Evolutionary conservation across 2,797 vertebrate species (phyloP), one percentile per base, ranked within the genome.

Genomic region (Avahi laniger): DNA sequence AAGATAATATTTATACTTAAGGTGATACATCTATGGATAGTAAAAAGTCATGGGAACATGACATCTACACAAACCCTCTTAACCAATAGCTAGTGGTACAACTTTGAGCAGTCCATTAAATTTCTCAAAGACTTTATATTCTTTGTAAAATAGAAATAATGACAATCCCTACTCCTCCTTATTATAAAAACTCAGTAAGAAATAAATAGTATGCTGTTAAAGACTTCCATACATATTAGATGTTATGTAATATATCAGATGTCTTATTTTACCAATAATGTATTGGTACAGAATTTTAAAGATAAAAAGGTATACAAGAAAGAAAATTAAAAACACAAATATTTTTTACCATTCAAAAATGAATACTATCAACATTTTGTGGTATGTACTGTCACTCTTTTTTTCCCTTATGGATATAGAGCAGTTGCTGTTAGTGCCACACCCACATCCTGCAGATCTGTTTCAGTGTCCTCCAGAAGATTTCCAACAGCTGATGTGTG

Each of bases 91-190:
- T 89, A 28, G 22, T 91, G 35, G 7, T 63, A 2, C 14, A 82
- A 85, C 46, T 63, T 69, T 76, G 46, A 91, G 30, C 4, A 89
- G 76, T 75, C 13, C 46, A 48, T 78, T 94, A 3, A 26, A 3
- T 83, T 94, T 88, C 20, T 75, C 54, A 81, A 15, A 82, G 24
- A 91, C 35, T 84, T 2, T 69, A 2, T 69, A 69, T 83, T 78
- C 63, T 81, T 86, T 93, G 6, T 81, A 78, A 94, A 78, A 88
- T 89, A 18, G 18, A 94, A 79, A 75, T 38, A 84, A 84, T 75
- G 69, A 84, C 48, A 76, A 70, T 81, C 3, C 30, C 4, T 46
- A 43, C 22, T 85, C 17, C 26, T 89, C 22, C 52, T 48, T 26
- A 76, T 88, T 57, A 26, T n/a, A 73, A 80, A 12, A 90, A 61